Evolutionary conservation across 2,888 invertebrate species (phyloP).

Genomic region (Ormia ochracea): DNA sequence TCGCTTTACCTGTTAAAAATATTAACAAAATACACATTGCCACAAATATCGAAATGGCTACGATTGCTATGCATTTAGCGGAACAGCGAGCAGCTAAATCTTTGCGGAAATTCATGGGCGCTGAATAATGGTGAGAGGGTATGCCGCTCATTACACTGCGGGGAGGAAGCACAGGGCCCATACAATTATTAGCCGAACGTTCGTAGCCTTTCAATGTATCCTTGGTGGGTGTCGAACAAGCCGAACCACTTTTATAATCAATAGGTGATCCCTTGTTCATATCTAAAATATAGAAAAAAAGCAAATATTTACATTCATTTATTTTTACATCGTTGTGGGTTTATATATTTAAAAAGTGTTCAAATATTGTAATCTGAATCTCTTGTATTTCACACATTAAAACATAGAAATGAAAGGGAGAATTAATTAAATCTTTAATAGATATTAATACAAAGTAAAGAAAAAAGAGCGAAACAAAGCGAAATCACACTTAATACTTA

Average conservation of each 20-base stretch:
- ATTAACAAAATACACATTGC: slow-evolving; percentile 89
- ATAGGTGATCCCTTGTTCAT: slow-evolving; percentile 91
- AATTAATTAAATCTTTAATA: slow-evolving; percentile 64
- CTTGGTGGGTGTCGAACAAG: slow-evolving; percentile 92
- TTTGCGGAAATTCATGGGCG: slow-evolving; percentile 91
- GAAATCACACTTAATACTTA: slow-evolving; percentile 66
- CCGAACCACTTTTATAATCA: slow-evolving; percentile 90
- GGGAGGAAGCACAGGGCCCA: slow-evolving; percentile 86
- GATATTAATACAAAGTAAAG: background rate
- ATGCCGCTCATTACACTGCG: slow-evolving; percentile 79
- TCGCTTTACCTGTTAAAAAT: slow-evolving; percentile 88
- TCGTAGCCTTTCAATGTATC: slow-evolving; percentile 80
- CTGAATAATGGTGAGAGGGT: slow-evolving; percentile 85
- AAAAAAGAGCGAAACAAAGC: slow-evolving; percentile 39
- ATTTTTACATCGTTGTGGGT: background rate
- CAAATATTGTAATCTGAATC: background rate
- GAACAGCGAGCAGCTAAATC: slow-evolving; percentile 90
- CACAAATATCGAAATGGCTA: slow-evolving; percentile 89
- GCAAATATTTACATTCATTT: background rate
- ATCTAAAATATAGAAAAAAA: slow-evolving; percentile 79
- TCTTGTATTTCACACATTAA: background rate
- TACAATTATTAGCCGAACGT: slow-evolving; percentile 80
- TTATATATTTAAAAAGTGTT: background rate
- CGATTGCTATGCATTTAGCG: slow-evolving; percentile 94
- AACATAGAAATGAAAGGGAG: background rate